phyloP scores from a whole-genome alignment of 2,888 invertebrate species.

The Spatulosminthurus flaviceps region DNA sequence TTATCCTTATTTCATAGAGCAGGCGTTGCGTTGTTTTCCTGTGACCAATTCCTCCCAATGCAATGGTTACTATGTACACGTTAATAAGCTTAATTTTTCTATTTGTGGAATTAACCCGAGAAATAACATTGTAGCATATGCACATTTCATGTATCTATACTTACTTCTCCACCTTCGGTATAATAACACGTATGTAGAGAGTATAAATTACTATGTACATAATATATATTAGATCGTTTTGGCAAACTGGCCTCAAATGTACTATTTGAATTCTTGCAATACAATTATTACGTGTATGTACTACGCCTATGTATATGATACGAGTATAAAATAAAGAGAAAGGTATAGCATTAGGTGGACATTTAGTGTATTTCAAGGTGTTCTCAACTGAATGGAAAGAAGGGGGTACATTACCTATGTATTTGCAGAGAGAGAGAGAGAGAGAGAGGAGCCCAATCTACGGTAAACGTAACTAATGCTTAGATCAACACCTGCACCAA shows the following conservation, averaged over 20 bases:
- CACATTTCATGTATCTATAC: no score
- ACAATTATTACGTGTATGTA: no score
- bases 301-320: neutral
- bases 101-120: neutral
- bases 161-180: no score
- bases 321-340: neutral
- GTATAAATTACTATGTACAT: no score
- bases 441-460: neutral
- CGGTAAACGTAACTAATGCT: constrained; percentile 33
- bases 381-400: neutral
- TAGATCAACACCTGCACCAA: constrained; percentile 46
- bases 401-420: neutral
- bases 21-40: neutral
- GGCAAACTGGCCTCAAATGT: no score
- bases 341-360: neutral
- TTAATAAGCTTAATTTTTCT: neutral
- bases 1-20: neutral
- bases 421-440: constrained; percentile 6
- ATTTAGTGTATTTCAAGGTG: neutral
- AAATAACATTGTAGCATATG: neutral
- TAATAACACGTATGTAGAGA: no score
- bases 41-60: neutral
- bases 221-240: no score
- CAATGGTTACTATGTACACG: neutral
- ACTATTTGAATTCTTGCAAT: no score